Evolutionary conservation across 1,140 invertebrate species (phyloP).

Genomic region (Coelopa frigida): DNA sequence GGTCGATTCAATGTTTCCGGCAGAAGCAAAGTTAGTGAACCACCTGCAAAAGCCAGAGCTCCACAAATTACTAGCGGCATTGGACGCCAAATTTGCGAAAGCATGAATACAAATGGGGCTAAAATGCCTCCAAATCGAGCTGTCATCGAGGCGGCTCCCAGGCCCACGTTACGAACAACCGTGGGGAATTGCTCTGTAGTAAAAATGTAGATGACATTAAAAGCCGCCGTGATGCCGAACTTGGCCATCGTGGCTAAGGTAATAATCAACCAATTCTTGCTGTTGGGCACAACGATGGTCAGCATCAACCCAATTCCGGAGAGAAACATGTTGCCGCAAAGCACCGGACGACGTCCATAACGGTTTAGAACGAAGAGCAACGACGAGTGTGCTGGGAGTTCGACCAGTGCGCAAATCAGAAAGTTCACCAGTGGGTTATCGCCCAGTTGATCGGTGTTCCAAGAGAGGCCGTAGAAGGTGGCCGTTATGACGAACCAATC

Average conservation of each 20-base stretch:
- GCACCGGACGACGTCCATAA: conserved; percentile 62
- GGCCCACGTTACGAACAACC: conserved; percentile 68
- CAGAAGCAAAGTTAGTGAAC: conserved; percentile 59
- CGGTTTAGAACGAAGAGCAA: conserved; percentile 63
- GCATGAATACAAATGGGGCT: conserved; percentile 63
- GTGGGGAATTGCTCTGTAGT: conserved; percentile 80
- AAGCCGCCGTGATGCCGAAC: conserved; percentile 72
- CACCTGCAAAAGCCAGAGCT: conserved; percentile 55
- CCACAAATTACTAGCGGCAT: conserved; percentile 70
- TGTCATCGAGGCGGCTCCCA: conserved; percentile 69
- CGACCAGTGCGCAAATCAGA: conserved; percentile 67
- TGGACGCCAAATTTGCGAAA: conserved; percentile 60
- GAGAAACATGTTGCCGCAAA: conserved; percentile 63
- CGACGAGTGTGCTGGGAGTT: conserved; percentile 66
- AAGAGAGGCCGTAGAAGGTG: conserved; percentile 75
- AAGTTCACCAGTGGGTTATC: conserved; percentile 73
- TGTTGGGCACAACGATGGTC: conserved; percentile 53
- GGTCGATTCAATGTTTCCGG: conserved; percentile 70
- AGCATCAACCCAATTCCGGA: conserved; percentile 57
- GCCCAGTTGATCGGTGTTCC: conserved; percentile 69
- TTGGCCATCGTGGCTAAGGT: conserved; percentile 76
- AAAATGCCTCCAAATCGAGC: conserved; percentile 70
- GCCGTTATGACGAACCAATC: conserved; percentile 75
- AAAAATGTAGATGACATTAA: conserved; percentile 74
- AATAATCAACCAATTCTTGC: conserved; percentile 55